A percentile compares a stretch with the other conserved stretches of the same genome.
Conservation (phyloP, 30 jellyfish, hydroid and myxozoan species). For the Turritopsis dohrnii region DNA sequence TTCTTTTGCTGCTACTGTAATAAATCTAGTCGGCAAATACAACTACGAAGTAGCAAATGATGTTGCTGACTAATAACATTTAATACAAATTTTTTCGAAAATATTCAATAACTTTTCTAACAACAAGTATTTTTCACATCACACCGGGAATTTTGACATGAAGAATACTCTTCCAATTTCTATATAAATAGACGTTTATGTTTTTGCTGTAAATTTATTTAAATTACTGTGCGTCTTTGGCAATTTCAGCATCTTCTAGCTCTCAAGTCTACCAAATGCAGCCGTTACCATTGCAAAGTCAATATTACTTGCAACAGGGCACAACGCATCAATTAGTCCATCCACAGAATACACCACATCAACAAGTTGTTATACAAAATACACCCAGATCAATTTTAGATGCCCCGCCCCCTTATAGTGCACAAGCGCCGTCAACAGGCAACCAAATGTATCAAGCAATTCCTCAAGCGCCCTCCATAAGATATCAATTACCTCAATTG, state of each 20-base stretch:
- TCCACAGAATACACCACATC: not conserved
- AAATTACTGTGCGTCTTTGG: too few relatives aligned
- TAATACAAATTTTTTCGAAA: too few relatives aligned
- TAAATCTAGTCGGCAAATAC: too few relatives aligned
- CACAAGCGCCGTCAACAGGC: not conserved
- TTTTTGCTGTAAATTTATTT: not conserved
- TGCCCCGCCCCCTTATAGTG: not conserved
- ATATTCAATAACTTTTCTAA: too few relatives aligned
- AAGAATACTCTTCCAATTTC: too few relatives aligned
- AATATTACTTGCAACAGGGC: not conserved
- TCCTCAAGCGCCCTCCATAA: not conserved
- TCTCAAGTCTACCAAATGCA: not conserved
- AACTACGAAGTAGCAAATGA: too few relatives aligned
- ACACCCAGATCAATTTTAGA: not conserved
- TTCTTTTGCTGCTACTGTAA: too few relatives aligned
- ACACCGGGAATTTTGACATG: too few relatives aligned
- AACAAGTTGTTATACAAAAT: not conserved
- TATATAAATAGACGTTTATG: too few relatives aligned
- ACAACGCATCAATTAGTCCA: not conserved
- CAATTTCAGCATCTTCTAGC: not conserved
- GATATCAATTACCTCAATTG: not conserved
- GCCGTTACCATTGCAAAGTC: not conserved
- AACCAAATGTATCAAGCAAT: not conserved
- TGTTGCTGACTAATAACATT: too few relatives aligned
- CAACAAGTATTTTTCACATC: too few relatives aligned